Evolutionary conservation across 2,113 vertebrate genomes (phyloP).

Genomic region (Myrmecobius fasciatus): DNA sequence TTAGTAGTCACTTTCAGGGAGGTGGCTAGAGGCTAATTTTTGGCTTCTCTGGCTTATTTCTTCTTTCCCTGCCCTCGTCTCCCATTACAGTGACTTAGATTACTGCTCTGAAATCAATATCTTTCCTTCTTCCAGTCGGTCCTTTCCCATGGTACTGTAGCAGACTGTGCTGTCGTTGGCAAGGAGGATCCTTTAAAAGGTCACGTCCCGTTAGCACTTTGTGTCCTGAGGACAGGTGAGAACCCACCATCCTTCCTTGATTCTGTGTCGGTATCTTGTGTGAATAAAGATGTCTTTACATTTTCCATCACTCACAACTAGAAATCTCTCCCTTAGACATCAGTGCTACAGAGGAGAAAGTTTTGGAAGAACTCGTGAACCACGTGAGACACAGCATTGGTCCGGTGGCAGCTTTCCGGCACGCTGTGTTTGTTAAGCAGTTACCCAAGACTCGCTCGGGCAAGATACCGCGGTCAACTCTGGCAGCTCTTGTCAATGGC

Average conservation of each 20-base stretch:
- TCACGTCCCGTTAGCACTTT: slow-evolving; percentile 93
- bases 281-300: not conserved
- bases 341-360: slow-evolving; percentile 77
- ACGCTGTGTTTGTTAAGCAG: slow-evolving; percentile 89
- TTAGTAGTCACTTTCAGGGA: not conserved
- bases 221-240: slow-evolving; percentile 93
- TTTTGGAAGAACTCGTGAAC: slow-evolving; percentile 89
- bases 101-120: not conserved
- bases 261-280: not conserved
- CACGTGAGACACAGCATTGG: slow-evolving; percentile 90
- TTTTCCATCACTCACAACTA: slow-evolving; percentile 8
- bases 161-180: slow-evolving; percentile 96
- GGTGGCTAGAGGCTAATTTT: not conserved
- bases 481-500: slow-evolving; percentile 91
- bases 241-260: not conserved
- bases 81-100: not conserved
- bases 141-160: slow-evolving; percentile 88
- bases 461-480: slow-evolving; percentile 93
- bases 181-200: slow-evolving; percentile 95
- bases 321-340: slow-evolving; percentile 82
- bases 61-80: not conserved
- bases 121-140: slow-evolving; percentile 85
- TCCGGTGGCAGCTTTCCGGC: slow-evolving; percentile 94
- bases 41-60: not conserved
- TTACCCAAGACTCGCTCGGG: slow-evolving; percentile 97